phyloP scores from a whole-genome alignment of 2,113 vertebrate genomes.

The Zapus hudsonius region DNA sequence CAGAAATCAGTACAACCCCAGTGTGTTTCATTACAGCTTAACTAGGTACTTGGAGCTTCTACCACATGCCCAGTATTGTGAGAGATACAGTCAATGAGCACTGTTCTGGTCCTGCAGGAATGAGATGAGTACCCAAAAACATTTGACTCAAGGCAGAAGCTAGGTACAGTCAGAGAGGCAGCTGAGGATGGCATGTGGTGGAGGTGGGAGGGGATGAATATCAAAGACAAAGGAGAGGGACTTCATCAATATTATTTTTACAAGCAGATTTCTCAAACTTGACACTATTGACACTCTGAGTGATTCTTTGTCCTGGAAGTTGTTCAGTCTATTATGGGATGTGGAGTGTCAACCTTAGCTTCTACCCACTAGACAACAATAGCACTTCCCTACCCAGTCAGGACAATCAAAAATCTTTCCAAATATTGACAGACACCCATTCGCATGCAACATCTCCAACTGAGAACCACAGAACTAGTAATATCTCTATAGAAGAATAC shows the following conservation, averaged over 20 bases:
- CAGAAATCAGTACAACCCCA: not conserved
- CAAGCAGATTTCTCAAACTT: not conserved
- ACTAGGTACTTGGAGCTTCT: not conserved
- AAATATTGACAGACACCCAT: not conserved
- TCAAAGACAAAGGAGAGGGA: not conserved
- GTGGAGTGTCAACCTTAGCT: not conserved
- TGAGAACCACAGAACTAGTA: not conserved
- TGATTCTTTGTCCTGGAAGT: not conserved
- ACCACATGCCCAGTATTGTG: not conserved
- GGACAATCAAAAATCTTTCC: not conserved
- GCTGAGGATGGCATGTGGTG: not conserved
- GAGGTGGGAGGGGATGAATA: too few relatives aligned
- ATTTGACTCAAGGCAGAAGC: not conserved
- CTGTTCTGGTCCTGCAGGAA: not conserved
- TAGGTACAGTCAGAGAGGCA: not conserved
- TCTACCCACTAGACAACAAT: not conserved
- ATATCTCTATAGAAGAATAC: not conserved
- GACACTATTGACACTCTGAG: too few relatives aligned
- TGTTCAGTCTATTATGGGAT: not conserved
- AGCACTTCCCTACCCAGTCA: not conserved
- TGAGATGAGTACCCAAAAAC: not conserved
- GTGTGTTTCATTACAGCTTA: not conserved
- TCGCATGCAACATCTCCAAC: not conserved
- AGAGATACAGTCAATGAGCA: not conserved
- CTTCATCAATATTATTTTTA: fast-evolving